phyloP scores from a whole-genome alignment of 2,113 vertebrate genomes.

The Cebus imitator region DNA sequence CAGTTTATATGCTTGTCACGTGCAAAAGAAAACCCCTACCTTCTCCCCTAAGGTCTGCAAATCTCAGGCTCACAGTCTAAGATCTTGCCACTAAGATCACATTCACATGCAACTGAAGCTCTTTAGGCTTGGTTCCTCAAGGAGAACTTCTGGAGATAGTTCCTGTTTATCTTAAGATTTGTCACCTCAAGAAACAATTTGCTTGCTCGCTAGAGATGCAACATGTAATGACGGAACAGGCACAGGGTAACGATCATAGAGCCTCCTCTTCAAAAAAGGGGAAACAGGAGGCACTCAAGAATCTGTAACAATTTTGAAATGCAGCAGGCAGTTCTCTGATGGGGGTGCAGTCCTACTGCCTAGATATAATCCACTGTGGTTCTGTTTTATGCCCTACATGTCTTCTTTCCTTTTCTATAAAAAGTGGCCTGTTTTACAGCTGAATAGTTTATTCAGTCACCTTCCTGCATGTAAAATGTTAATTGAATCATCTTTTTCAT shows the following conservation, averaged over 20 bases:
- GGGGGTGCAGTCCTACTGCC: neutral
- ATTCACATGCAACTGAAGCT: neutral
- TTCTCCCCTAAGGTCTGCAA: neutral
- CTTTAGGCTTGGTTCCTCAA: neutral
- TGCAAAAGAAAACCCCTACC: neutral
- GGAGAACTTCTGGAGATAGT: neutral
- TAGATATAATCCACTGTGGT: neutral
- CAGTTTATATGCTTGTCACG: neutral
- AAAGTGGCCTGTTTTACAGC: neutral
- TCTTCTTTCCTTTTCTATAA: neutral
- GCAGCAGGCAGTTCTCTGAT: neutral
- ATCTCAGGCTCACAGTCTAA: neutral
- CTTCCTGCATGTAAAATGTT: constrained; percentile 8
- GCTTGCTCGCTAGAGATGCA: too few species aligned
- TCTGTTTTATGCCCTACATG: neutral
- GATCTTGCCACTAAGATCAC: neutral
- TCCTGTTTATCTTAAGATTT: neutral
- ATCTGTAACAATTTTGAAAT: neutral
- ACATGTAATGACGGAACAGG: neutral
- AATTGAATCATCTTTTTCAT: neutral
- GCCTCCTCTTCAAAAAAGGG: neutral
- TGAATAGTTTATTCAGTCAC: neutral
- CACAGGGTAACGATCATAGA: neutral
- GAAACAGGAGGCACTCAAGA: neutral
- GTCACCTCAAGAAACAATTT: neutral